Conservation (phyloP, 92 coral and sea anemone genomes). For the Umimayanthus chanpuru region DNA sequence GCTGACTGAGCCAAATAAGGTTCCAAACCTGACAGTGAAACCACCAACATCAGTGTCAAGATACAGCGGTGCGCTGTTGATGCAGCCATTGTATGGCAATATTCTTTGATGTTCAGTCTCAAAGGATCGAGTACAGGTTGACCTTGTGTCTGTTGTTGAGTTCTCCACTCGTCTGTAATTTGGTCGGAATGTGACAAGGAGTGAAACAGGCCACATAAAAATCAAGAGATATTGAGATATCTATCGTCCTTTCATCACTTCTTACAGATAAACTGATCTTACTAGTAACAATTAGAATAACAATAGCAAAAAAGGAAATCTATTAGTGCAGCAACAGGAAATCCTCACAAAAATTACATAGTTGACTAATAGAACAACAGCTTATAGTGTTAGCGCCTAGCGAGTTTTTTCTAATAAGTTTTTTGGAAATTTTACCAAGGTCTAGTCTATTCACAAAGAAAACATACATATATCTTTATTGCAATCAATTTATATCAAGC, state of each 20-base stretch:
- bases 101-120: background rate
- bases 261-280: background rate
- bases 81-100: slow-evolving; percentile 10
- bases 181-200: background rate
- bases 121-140: slow-evolving; percentile 1
- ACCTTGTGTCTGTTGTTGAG: slow-evolving; percentile 10
- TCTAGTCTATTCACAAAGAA: no score
- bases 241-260: background rate
- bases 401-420: no score
- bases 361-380: no score
- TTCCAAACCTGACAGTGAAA: background rate
- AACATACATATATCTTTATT: no score
- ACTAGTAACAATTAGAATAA: background rate
- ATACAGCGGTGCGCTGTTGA: background rate
- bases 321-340: no score
- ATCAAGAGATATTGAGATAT: background rate
- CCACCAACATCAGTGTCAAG: background rate
- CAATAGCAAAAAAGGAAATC: background rate
- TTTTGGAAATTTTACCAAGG: no score
- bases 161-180: slow-evolving; percentile 15
- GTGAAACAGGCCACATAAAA: background rate
- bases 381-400: no score
- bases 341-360: no score
- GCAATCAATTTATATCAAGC: no score
- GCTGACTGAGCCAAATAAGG: background rate